A percentile compares a stretch with the other conserved stretches of the same genome.
Conservation (phyloP, 2,888 invertebrate genomes). For the Congeria kusceri region DNA sequence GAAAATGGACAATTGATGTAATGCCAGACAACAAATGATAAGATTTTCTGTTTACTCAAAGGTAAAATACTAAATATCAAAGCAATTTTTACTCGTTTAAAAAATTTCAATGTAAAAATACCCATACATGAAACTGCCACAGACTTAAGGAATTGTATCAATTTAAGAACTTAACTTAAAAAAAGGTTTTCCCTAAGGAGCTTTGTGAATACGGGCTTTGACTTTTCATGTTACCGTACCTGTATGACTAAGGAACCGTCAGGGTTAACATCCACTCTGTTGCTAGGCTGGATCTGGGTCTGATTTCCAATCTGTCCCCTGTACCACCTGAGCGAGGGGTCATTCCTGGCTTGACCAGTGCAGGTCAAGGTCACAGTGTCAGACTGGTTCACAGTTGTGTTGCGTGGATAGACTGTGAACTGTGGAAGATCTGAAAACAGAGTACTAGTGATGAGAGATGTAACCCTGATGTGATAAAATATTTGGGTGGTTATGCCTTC, state of each 20-base stretch:
- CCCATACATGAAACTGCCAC: too few species aligned
- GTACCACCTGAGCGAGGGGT: slow-evolving; percentile 51
- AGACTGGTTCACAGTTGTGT: slow-evolving; percentile 49
- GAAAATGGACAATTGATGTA: too few species aligned
- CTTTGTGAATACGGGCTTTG: not conserved
- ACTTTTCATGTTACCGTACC: not conserved
- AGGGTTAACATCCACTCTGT: slow-evolving; percentile 46
- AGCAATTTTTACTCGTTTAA: too few species aligned
- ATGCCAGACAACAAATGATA: too few species aligned
- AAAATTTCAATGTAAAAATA: too few species aligned
- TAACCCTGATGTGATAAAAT: too few species aligned
- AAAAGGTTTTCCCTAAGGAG: too few species aligned
- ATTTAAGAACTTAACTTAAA: too few species aligned
- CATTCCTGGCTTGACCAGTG: slow-evolving; percentile 46
- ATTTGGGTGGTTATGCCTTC: too few species aligned
- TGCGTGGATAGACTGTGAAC: slow-evolving; percentile 35
- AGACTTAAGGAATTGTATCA: too few species aligned
- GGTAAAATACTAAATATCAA: too few species aligned
- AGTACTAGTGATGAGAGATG: not conserved
- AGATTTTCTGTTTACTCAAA: too few species aligned
- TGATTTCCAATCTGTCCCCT: slow-evolving; percentile 30
- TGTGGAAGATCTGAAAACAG: slow-evolving; percentile 51
- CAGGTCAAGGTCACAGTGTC: slow-evolving; percentile 45
- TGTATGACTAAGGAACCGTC: not conserved
- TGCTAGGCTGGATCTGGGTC: slow-evolving; percentile 7